phyloP scores from a whole-genome alignment of 1,140 invertebrate species.

The Rhagoletis pomonella region DNA sequence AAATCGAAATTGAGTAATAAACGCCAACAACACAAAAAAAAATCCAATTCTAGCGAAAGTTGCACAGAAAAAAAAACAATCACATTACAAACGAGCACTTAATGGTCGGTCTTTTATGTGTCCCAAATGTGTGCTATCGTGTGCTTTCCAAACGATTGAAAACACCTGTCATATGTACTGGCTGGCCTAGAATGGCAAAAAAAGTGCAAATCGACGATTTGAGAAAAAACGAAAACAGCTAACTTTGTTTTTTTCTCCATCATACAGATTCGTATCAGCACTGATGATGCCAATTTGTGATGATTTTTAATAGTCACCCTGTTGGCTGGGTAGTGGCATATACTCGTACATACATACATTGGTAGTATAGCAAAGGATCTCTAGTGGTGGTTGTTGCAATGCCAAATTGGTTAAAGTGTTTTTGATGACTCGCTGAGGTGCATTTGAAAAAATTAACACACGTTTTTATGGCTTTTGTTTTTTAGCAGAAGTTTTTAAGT shows the following conservation, averaged over 20 bases:
- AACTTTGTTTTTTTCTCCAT: constrained; percentile 21
- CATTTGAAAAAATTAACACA: not conserved
- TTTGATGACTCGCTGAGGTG: constrained; percentile 36
- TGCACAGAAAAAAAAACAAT: constrained; percentile 23
- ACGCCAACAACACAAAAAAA: not conserved
- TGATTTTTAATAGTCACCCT: constrained; percentile 43
- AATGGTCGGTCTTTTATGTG: constrained; percentile 55
- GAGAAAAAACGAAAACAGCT: not conserved
- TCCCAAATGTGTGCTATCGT: not conserved
- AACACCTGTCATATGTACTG: constrained; percentile 55
- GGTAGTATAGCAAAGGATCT: not conserved
- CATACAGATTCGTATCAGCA: not conserved
- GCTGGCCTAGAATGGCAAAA: not conserved
- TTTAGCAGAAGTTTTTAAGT: not conserved
- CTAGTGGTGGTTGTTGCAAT: not conserved
- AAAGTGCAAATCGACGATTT: constrained; percentile 30
- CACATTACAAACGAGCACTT: constrained; percentile 50
- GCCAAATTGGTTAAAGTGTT: constrained; percentile 45
- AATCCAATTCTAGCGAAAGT: constrained; percentile 1
- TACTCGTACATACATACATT: not conserved
- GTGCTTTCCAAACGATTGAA: constrained; percentile 53
- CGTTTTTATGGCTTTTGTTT: constrained; percentile 25
- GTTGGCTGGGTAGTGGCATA: not conserved
- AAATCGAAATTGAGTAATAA: constrained; percentile 2
- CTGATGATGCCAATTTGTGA: not conserved